phyloP scores from a whole-genome alignment of 2,888 invertebrate species.

The Ectemnius continuus region DNA sequence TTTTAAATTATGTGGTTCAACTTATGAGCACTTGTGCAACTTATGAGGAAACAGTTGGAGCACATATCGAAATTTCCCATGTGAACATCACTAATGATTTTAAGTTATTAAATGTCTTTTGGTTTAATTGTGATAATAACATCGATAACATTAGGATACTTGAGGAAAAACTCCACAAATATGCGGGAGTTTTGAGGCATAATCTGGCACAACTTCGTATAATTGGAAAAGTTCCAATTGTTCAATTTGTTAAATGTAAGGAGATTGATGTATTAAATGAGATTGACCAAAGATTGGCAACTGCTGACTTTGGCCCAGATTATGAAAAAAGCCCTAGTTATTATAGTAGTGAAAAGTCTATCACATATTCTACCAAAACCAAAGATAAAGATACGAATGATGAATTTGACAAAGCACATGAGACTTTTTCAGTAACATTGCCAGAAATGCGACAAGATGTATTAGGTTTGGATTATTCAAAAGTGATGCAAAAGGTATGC shows the following conservation, averaged over 20 bases:
- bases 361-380: constrained; percentile 5
- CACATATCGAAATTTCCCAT: constrained; percentile 86
- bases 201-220: constrained; percentile 86
- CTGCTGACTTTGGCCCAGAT: constrained; percentile 86
- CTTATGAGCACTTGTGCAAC: constrained; percentile 86
- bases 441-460: constrained; percentile 87
- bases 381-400: constrained; percentile 24
- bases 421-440: constrained; percentile 77
- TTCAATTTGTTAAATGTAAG: constrained; percentile 86
- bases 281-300: constrained; percentile 81
- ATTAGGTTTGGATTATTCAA: constrained; percentile 84
- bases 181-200: constrained; percentile 83
- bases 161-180: constrained; percentile 80
- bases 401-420: constrained; percentile 35
- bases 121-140: constrained; percentile 78
- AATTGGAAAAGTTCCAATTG: constrained; percentile 87
- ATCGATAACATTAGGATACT: background rate
- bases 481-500: constrained; percentile 80
- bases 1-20: constrained; percentile 90
- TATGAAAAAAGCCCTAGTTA: constrained; percentile 77
- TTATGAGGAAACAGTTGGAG: constrained; percentile 80
- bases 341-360: background rate
- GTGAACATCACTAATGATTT: constrained; percentile 85
- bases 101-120: constrained; percentile 84
- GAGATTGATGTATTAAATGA: constrained; percentile 80